These are phyloP conservation scores for Limnephilus marmoratus DNA, from an alignment of 2,888 invertebrate species.

Conservation along the genomic window DNA sequence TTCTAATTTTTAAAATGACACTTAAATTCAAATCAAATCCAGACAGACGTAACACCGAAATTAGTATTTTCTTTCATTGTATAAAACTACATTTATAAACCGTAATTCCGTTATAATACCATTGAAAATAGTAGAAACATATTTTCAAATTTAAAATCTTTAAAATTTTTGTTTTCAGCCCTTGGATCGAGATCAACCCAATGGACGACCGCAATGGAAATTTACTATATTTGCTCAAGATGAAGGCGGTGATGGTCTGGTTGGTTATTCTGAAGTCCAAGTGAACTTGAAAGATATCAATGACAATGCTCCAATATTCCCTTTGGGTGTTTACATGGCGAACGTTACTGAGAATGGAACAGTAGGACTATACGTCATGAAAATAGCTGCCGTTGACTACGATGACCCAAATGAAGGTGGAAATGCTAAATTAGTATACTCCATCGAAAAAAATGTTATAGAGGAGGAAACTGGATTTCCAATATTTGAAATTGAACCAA, in stretches of 20 bases:
- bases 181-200: conserved; percentile 78
- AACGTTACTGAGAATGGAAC: conserved; percentile 77
- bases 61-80: too few relatives aligned
- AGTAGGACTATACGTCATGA: conserved; percentile 77
- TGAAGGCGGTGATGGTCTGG: conserved; percentile 66
- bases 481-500: conserved; percentile 76
- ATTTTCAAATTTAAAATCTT: background rate
- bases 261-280: conserved; percentile 71
- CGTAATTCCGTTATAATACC: background rate
- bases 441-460: conserved; percentile 75
- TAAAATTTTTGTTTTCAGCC: conserved; percentile 66
- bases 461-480: conserved; percentile 76
- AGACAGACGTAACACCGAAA: too few relatives aligned
- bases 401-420: conserved; percentile 77
- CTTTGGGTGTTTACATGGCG: conserved; percentile 72
- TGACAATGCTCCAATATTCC: conserved; percentile 78
- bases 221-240: conserved; percentile 71
- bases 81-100: too few relatives aligned
- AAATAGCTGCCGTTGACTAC: conserved; percentile 77
- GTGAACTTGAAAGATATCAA: conserved; percentile 78
- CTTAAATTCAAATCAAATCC: too few relatives aligned
- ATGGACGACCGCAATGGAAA: conserved; percentile 75
- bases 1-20: too few relatives aligned
- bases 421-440: conserved; percentile 78
- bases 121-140: background rate